Conservation (phyloP, 2,888 invertebrate genomes). For the Orchestes rusci region DNA sequence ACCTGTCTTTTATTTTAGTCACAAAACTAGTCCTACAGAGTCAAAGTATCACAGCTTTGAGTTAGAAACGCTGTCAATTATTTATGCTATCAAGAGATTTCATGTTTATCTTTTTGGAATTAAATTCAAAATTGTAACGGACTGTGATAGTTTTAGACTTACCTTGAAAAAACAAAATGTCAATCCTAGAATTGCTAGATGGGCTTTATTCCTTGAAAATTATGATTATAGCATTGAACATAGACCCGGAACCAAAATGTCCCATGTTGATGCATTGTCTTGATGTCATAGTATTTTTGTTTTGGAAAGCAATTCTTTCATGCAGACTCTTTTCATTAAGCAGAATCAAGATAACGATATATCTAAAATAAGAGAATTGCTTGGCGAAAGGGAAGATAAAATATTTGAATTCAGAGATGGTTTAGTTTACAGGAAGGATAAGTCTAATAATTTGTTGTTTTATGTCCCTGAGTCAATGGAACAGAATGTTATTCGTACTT, state of each 20-base stretch:
- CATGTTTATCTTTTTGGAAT: constrained; percentile 16
- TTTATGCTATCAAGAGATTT: constrained; percentile 3
- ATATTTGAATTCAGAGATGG: constrained; percentile 9
- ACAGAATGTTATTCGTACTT: constrained; percentile 5
- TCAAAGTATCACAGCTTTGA: constrained; percentile 4
- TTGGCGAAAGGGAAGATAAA: constrained; percentile 1
- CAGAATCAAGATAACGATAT: constrained; percentile 14
- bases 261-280: constrained; percentile 22
- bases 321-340: constrained; percentile 12
- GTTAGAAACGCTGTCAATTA: constrained; percentile 3
- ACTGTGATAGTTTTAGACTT: too few relatives aligned
- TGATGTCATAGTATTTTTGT: constrained; percentile 15
- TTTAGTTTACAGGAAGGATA: constrained; percentile 9
- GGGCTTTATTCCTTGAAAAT: constrained; percentile 17
- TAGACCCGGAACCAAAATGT: constrained; percentile 20
- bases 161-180: constrained; percentile 19
- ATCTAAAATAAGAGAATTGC: constrained; percentile 3
- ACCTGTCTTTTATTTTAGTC: constrained; percentile 3
- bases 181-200: constrained; percentile 19
- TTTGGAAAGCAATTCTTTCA: constrained; percentile 17
- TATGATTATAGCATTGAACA: constrained; percentile 23
- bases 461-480: constrained; percentile 10
- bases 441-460: constrained; percentile 5
- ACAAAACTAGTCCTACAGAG: constrained; percentile 1
- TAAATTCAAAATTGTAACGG: constrained; percentile 22